phyloP scores from a whole-genome alignment of 2,888 invertebrate genomes.

The Calameuta idolon region DNA sequence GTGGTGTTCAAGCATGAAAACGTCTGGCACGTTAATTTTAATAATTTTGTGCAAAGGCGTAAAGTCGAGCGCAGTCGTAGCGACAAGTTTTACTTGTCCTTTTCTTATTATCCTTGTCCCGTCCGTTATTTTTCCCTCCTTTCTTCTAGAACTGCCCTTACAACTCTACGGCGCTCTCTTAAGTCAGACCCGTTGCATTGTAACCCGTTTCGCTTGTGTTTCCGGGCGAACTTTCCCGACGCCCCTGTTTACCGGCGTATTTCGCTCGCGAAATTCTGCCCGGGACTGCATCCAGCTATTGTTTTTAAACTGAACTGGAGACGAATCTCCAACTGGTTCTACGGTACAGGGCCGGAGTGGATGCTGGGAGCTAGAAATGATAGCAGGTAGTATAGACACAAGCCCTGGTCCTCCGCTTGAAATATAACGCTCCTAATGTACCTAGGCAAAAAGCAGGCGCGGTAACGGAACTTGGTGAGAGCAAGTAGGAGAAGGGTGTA shows the following conservation, averaged over 20 bases:
- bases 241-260: conserved; percentile 2
- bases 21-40: not conserved
- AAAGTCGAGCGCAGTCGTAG: too few relatives aligned
- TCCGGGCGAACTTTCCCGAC: too few relatives aligned
- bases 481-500: conserved; percentile 12
- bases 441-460: conserved; percentile 37
- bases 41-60: not conserved
- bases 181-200: too few relatives aligned
- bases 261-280: conserved; percentile 21
- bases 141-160: too few relatives aligned
- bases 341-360: conserved; percentile 15
- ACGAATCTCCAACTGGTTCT: conserved; percentile 24
- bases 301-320: conserved; percentile 37
- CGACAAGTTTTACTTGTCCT: too few relatives aligned
- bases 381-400: conserved; percentile 15
- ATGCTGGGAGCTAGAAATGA: conserved; percentile 5
- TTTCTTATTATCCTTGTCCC: too few relatives aligned
- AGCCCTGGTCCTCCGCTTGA: conserved; percentile 39
- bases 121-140: too few relatives aligned
- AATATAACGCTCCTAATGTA: conserved; percentile 51
- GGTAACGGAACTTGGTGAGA: conserved; percentile 11
- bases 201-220: too few relatives aligned
- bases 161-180: too few relatives aligned
- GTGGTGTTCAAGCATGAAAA: not conserved
- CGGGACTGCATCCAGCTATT: conserved; percentile 31